These are phyloP conservation scores for Trichonephila inaurata DNA, from an alignment of 1,140 invertebrate species.

Conservation along the genomic window DNA sequence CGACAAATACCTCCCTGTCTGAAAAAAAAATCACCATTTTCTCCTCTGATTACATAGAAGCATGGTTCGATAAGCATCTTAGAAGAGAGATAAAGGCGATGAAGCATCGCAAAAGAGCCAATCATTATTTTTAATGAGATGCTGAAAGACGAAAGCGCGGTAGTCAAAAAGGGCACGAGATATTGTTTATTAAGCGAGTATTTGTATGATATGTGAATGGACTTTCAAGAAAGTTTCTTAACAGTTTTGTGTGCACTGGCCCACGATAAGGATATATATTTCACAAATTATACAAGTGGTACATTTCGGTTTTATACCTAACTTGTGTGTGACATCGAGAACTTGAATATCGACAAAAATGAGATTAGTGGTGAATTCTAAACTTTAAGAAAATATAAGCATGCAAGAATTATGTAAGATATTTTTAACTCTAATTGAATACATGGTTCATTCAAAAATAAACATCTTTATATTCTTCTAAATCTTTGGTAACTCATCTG, in stretches of 20 bases:
- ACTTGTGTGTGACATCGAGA: background rate
- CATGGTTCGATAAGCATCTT: too few species aligned
- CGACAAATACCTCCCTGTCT: background rate
- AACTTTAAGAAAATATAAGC: too few species aligned
- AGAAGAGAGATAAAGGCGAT: background rate
- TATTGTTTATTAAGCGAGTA: background rate
- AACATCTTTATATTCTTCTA: too few species aligned
- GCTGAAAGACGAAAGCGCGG: background rate
- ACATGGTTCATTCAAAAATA: too few species aligned
- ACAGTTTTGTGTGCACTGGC: too few species aligned
- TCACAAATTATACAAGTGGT: background rate
- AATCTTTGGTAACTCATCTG: too few species aligned
- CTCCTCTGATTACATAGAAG: too few species aligned
- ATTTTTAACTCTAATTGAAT: too few species aligned
- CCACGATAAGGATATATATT: background rate
- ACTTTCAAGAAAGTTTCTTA: background rate
- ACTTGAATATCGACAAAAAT: too few species aligned
- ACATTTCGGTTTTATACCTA: background rate
- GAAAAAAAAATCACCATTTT: background rate
- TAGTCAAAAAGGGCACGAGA: background rate
- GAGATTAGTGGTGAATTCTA: too few species aligned
- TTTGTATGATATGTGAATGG: background rate
- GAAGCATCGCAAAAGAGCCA: background rate
- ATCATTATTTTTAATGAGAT: background rate
- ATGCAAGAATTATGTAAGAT: too few species aligned